Base-by-base conservation (phyloP, 2,888 invertebrate species). In the Clepsis dumicolana region DNA sequence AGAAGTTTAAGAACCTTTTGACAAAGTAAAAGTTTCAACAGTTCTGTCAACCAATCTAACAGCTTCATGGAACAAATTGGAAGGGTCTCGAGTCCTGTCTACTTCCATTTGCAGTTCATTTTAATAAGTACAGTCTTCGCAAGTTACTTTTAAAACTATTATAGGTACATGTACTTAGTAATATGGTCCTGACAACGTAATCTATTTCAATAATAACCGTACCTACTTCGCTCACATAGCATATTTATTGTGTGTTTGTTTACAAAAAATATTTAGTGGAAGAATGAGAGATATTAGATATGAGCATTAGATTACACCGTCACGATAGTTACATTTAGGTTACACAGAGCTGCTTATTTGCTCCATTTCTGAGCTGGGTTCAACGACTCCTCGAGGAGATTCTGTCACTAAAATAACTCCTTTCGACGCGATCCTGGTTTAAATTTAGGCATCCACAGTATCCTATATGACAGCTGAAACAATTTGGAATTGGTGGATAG, bases 361-460 rank as follows among this genome's bases (percentile, higher is more conserved):
- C 63, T 72, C 71, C 74, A 65, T 75, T 71, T 71, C 70, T 73
- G 72, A 69, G 57, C 72, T 32, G 70, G 73, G 82, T 81, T 83
- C 80, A 70, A 76, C 75, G 77, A 80, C 79, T 82, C 81, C 75
- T 80, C 73, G 77, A 78, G 78, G 71, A 79, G 75, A 74, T 65
- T 72, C 74, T 72, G 77, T 72, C 73, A 77, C 78, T 65, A 79
- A 85, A 84, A 84, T 85, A 84, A 79, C 77, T 77, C 60, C 71
- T 64, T 69, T 71, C 71, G 54, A 70, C 72, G 71, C 71, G 63
- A 67, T 71, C 71, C 71, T 68, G 61, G 48, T 68, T 68, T 68
- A 68, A 63, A 52, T 52, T 52, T 68, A 67, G 48, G 62, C 44
- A 52, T 52, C 44, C 52, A 57, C 16, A 62, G 68, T 68, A 59